These are phyloP conservation scores for Tetramorium alpestre DNA, from an alignment of 1,140 invertebrate genomes.

Conservation along the genomic window DNA sequence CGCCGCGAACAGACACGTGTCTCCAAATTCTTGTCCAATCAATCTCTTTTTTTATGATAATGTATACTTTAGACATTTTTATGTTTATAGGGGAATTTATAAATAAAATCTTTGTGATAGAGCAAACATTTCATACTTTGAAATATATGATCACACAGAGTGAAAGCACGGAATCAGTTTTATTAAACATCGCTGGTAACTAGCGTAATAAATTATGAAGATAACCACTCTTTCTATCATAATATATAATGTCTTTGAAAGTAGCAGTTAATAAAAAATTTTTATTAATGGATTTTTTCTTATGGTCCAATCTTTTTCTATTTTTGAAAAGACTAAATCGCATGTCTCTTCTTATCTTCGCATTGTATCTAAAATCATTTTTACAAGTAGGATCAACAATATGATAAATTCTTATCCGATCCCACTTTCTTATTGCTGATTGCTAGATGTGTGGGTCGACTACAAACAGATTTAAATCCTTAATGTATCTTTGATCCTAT, in stretches of 20 bases:
- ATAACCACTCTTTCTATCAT: not conserved
- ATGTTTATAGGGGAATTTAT: not conserved
- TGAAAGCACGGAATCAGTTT: not conserved
- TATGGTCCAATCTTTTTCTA: not conserved
- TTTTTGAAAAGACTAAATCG: not conserved
- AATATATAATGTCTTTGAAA: not conserved
- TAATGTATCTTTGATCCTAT: not conserved
- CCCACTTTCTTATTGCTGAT: not conserved
- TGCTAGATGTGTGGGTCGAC: not conserved
- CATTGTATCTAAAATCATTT: not conserved
- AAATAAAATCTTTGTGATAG: not conserved
- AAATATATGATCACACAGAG: not conserved
- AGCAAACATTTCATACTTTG: not conserved
- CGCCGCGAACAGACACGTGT: not conserved
- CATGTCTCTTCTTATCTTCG: not conserved
- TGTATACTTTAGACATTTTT: not conserved
- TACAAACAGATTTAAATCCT: not conserved
- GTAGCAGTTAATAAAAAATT: not conserved
- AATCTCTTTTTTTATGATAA: not conserved
- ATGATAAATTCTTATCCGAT: not conserved
- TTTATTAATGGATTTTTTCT: not conserved
- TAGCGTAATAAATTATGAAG: not conserved
- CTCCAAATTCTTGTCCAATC: not conserved
- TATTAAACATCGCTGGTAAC: not conserved
- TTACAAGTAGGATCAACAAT: not conserved